Conservation (phyloP, 2,797 vertebrate species). For the Rhyacichthys aspro region DNA sequence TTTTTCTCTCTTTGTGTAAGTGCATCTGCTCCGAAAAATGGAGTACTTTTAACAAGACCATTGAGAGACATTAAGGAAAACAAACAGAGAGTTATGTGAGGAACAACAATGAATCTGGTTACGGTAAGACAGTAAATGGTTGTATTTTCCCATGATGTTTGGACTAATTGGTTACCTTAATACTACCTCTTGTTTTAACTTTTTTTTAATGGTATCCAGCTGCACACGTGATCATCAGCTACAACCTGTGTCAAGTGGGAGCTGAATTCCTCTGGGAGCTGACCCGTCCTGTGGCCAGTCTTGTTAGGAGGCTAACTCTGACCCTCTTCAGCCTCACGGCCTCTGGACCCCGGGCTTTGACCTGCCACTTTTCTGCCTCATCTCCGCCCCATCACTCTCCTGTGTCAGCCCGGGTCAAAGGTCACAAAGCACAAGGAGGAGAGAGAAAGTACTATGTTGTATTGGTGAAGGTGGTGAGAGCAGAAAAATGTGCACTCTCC, state of each 20-base stretch:
- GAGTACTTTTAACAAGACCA: no score
- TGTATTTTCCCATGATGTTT: no score
- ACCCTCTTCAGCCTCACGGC: slow-evolving; percentile 16
- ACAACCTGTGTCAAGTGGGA: not conserved
- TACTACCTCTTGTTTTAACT: no score
- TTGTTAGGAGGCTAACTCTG: slow-evolving; percentile 33
- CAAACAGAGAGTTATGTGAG: no score
- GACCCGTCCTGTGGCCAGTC: slow-evolving; percentile 30
- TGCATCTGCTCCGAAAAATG: no score
- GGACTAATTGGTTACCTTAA: no score
- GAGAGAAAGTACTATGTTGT: not conserved
- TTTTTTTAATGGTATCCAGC: no score
- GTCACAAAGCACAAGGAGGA: slow-evolving; percentile 39
- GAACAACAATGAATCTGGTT: no score
- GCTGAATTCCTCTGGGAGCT: slow-evolving; percentile 20
- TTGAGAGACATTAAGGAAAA: no score
- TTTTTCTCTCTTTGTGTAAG: no score
- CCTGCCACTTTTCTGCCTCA: slow-evolving; percentile 54
- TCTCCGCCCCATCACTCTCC: slow-evolving; percentile 45
- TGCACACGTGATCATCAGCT: not conserved
- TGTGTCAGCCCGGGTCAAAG: slow-evolving; percentile 39
- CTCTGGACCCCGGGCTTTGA: slow-evolving; percentile 33
- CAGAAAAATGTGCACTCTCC: not conserved
- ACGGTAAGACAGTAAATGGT: no score
- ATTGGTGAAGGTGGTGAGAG: no score